Percentiles rank a stretch among this genome's conserved stretches.
phyloP scores from a whole-genome alignment of 92 coral and sea anemone species.

The Porites divaricata region DNA sequence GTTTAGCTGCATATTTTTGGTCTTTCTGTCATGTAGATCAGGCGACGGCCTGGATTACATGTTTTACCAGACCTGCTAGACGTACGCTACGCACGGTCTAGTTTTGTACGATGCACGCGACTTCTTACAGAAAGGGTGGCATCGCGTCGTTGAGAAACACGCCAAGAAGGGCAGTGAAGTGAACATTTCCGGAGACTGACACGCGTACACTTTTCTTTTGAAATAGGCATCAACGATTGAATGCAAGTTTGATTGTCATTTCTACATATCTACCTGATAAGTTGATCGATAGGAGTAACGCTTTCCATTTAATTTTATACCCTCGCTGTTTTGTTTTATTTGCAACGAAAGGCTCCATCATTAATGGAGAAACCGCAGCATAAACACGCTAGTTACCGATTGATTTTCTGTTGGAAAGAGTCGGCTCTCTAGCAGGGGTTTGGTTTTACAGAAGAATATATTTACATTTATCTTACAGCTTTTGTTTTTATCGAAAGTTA shows the following conservation, averaged over 20 bases:
- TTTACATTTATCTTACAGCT: constrained; percentile 29
- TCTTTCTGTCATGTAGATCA: not conserved
- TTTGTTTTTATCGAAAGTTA: not conserved
- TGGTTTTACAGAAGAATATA: constrained; percentile 24
- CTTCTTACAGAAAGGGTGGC: not conserved
- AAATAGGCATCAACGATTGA: not conserved
- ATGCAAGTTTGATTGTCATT: constrained; percentile 4
- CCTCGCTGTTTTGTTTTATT: not conserved
- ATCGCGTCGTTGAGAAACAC: not conserved
- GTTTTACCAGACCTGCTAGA: not conserved
- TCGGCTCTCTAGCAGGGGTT: constrained; percentile 14
- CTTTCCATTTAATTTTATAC: not conserved
- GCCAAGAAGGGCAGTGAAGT: constrained; percentile 13
- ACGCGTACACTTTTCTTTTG: not conserved
- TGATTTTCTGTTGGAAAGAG: not conserved
- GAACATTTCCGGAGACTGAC: constrained; percentile 24
- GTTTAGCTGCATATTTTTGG: not conserved
- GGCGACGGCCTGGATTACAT: not conserved
- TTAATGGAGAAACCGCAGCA: constrained; percentile 8
- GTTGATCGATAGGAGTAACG: not conserved
- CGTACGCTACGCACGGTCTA: not conserved
- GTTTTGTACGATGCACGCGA: not conserved
- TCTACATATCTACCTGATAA: not conserved
- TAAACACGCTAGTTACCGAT: constrained; percentile 17
- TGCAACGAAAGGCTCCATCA: not conserved